Evolutionary conservation across 2,797 vertebrate genomes (phyloP).

Genomic region (Enteromius treurensis): DNA sequence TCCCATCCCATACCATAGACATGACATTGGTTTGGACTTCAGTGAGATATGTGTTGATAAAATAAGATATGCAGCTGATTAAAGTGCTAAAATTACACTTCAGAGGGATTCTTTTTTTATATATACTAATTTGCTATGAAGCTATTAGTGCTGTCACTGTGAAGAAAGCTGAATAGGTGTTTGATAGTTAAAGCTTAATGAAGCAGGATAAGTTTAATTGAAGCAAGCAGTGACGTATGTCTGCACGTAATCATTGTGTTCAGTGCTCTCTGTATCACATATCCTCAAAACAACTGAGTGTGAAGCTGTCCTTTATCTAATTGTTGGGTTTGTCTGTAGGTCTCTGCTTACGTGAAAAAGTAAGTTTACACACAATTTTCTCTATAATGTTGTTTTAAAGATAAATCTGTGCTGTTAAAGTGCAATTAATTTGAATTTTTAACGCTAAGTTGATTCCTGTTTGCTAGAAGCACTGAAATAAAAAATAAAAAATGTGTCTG

Average conservation of each 20-base stretch:
- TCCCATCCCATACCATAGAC: too few relatives aligned
- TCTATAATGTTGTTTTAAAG: background rate
- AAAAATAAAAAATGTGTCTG: background rate
- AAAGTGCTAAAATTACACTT: background rate
- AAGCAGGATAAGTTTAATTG: conserved; percentile 73
- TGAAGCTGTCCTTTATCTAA: conserved; percentile 3
- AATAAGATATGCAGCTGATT: background rate
- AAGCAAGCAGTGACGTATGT: conserved; percentile 39
- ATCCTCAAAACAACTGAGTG: background rate
- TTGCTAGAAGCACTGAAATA: background rate
- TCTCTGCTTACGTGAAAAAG: conserved; percentile 38
- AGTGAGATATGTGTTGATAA: background rate
- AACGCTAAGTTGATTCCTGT: background rate
- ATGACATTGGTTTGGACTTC: background rate
- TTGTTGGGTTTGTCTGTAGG: conserved; percentile 16
- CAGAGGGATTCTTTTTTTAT: background rate
- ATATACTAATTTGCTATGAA: background rate
- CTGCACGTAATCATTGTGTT: conserved; percentile 19
- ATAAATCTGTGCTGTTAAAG: background rate
- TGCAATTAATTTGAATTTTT: background rate
- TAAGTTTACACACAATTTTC: conserved; percentile 22
- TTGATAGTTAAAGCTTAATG: conserved; percentile 60
- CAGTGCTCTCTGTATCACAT: conserved; percentile 13
- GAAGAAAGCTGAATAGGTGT: conserved; percentile 55
- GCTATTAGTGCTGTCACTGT: conserved; percentile 29